Base-by-base conservation (phyloP, 2,113 vertebrate genomes). In the Rana temporaria region DNA sequence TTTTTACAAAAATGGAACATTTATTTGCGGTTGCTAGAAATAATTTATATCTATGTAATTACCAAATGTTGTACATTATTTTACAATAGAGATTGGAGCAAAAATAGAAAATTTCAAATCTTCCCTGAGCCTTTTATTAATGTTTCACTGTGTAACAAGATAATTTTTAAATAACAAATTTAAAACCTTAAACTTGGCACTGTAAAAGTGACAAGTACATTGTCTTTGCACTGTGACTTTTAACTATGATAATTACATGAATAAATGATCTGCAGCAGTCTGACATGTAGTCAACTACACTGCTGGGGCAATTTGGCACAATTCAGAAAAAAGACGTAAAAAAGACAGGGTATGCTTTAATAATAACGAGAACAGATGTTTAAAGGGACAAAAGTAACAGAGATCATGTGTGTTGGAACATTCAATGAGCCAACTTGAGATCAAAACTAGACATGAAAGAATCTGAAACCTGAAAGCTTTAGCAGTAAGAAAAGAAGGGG, bases 311-410 rank as follows among this genome's bases (percentile, higher is more conserved):
- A 68, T 83, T 66, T 68, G 63, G 62, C 32, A 82, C 71, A 60
- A 76, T 83, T 83, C 71, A 76, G n/a, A 60, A 55, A 67, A 30
- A 66, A 67, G 71, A 67, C 66, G 72, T 76, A 38, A 82, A 48
- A 48, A 81, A 83, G 70, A 74, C 70, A 59, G 16, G 18, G 32
- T 48, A 66, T 66, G 80, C 81, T 83, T 83, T 76, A 75, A 83
- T 83, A 83, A 83, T 69, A 80, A 80, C 38, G 34, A 76, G 81
- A 76, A 83, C 81, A 83, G 71, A 83, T 76, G 64, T 83, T 83
- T 83, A 83, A 83, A 83, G 81, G 81, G 81, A 83, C 81, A 83
- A 83, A 83, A 68, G 81, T 75, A 76, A 76, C 72, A 83, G 70
- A 72, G 81, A 83, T 68, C 72, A 75, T 83, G 64, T 68, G 72